Conservation (phyloP, 2,113 vertebrate species). For the Peromyscus polionotus region DNA sequence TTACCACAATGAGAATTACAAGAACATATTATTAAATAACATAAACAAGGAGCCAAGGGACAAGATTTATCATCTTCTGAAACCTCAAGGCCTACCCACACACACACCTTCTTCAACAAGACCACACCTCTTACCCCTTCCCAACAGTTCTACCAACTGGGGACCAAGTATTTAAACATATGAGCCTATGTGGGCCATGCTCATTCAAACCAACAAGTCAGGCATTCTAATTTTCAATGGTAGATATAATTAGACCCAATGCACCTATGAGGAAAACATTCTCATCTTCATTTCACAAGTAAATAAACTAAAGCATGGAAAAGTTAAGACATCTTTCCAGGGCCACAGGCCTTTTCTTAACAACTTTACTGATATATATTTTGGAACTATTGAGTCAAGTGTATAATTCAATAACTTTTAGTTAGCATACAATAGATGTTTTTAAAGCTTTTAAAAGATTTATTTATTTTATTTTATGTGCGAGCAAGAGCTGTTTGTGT, state of each 20-base stretch:
- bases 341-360: not conserved
- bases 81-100: not conserved
- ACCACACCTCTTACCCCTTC: not conserved
- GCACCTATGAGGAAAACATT: not conserved
- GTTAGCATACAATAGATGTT: not conserved
- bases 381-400: not conserved
- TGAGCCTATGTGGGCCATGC: not conserved
- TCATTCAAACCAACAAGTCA: not conserved
- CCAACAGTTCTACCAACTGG: not conserved
- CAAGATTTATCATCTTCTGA: not conserved
- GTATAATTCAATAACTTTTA: not conserved
- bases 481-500: not conserved
- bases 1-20: not conserved
- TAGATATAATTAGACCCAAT: not conserved
- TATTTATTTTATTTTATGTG: not conserved
- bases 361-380: not conserved
- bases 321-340: not conserved
- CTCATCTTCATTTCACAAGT: not conserved
- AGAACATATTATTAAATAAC: not conserved
- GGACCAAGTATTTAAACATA: not conserved
- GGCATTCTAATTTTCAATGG: not conserved
- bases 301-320: not conserved
- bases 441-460: not conserved
- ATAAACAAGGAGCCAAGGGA: not conserved
- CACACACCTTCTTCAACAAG: not conserved